A percentile compares a stretch with the other conserved stretches of the same genome.
Evolutionary conservation across 2,888 invertebrate genomes (phyloP).

Genomic region (Stictocephala bisonia): DNA sequence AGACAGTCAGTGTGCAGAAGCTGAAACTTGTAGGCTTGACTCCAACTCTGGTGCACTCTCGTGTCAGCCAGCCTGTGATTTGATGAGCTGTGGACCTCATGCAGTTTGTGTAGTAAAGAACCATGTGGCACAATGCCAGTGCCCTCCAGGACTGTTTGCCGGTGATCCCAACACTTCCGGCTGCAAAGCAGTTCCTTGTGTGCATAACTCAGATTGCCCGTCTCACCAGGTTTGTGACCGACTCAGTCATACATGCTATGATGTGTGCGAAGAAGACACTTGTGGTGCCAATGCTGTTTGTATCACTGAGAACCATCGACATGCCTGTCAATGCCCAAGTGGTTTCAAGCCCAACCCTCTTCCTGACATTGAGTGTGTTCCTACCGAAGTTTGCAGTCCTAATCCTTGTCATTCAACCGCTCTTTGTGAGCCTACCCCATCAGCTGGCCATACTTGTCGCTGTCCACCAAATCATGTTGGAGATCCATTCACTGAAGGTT

Average conservation of each 20-base stretch:
- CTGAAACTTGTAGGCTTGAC: slow-evolving; percentile 78
- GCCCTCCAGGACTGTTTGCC: slow-evolving; percentile 86
- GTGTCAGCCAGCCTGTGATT: slow-evolving; percentile 83
- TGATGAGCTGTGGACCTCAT: slow-evolving; percentile 82
- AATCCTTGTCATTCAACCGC: slow-evolving; percentile 87
- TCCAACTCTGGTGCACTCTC: slow-evolving; percentile 70
- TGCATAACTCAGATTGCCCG: slow-evolving; percentile 87
- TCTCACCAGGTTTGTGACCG: slow-evolving; percentile 84
- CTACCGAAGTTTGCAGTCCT: slow-evolving; percentile 76
- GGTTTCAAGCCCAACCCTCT: slow-evolving; percentile 84
- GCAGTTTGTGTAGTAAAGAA: slow-evolving; percentile 91
- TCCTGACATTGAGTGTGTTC: slow-evolving; percentile 84
- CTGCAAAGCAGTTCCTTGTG: slow-evolving; percentile 84
- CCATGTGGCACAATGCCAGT: slow-evolving; percentile 89
- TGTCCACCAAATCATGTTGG: slow-evolving; percentile 83
- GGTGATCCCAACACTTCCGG: slow-evolving; percentile 85
- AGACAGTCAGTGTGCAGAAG: slow-evolving; percentile 86
- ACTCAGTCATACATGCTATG: slow-evolving; percentile 82
- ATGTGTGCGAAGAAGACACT: slow-evolving; percentile 83
- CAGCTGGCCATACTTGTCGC: slow-evolving; percentile 78
- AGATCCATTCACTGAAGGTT: slow-evolving; percentile 81
- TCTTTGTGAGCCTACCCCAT: slow-evolving; percentile 76
- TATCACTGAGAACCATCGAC: slow-evolving; percentile 84
- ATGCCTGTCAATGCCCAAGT: slow-evolving; percentile 86
- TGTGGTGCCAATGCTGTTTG: slow-evolving; percentile 92